Evolutionary conservation across 92 coral and sea anemone species (phyloP).

Genomic region (Bergia puertoricense): DNA sequence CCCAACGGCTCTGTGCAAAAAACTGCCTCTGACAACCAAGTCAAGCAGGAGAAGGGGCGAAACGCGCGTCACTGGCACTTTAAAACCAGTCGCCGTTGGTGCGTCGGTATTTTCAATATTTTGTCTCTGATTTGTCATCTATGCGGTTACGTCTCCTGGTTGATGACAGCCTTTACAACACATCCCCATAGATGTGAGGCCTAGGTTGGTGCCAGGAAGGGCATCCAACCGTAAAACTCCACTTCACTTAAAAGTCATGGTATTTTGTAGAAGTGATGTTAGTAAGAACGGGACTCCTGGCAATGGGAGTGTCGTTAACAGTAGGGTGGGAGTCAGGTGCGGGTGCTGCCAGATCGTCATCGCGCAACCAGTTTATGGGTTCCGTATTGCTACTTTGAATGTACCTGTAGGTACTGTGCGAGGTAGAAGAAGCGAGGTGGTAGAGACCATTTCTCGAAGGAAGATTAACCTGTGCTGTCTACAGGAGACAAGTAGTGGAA

Average conservation of each 20-base stretch:
- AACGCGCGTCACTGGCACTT: conserved; percentile 30
- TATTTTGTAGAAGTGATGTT: too few species aligned
- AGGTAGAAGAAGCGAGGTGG: conserved; percentile 39
- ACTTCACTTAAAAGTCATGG: background rate
- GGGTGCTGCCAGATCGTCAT: too few species aligned
- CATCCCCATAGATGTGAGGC: background rate
- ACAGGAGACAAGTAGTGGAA: conserved; percentile 43
- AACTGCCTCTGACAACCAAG: conserved; percentile 20
- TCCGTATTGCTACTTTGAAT: conserved; percentile 17
- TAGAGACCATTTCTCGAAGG: conserved; percentile 40
- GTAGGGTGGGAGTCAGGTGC: conserved; percentile 22
- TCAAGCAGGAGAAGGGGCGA: conserved; percentile 27
- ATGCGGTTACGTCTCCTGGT: background rate
- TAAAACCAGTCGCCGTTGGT: conserved; percentile 11
- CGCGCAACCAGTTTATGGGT: too few species aligned
- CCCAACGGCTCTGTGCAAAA: conserved; percentile 30
- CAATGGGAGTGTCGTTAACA: conserved; percentile 38
- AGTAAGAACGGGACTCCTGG: too few species aligned
- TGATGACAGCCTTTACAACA: background rate
- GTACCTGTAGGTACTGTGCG: conserved; percentile 37
- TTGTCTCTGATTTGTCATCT: background rate
- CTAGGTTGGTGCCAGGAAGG: conserved; percentile 1
- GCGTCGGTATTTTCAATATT: conserved; percentile 13
- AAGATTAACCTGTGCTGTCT: conserved; percentile 30
- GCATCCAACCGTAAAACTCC: background rate